These are phyloP conservation scores for Quadriops clusia DNA, from an alignment of 2,888 invertebrate genomes.

Conservation along the genomic window DNA sequence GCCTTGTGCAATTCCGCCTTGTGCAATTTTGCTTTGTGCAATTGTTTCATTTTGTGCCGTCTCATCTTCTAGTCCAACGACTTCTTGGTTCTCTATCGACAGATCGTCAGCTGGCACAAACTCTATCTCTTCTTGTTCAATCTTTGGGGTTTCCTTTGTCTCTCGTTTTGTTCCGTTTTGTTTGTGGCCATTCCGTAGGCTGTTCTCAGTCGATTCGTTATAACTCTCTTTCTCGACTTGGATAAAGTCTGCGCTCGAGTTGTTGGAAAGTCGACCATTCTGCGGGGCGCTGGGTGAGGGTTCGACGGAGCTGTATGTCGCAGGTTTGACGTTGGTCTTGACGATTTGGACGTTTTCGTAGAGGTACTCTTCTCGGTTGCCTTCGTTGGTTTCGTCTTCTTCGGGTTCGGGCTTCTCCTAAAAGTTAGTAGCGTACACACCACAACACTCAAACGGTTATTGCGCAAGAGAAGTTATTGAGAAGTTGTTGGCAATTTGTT, in stretches of 20 bases:
- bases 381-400: constrained; percentile 18
- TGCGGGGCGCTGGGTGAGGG: constrained; percentile 11
- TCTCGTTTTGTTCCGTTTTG: constrained; percentile 2
- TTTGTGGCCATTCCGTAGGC: background rate
- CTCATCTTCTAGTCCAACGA: too few relatives aligned
- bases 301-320: constrained; percentile 8
- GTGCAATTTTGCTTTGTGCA: constrained; percentile 9
- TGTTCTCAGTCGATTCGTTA: background rate
- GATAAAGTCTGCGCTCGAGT: constrained; percentile 23
- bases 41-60: too few relatives aligned
- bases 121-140: too few relatives aligned
- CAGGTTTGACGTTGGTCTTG: constrained; percentile 14
- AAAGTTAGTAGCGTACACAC: constrained; percentile 23
- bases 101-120: too few relatives aligned
- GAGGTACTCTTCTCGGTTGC: constrained; percentile 18
- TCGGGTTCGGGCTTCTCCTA: constrained; percentile 26
- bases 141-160: too few relatives aligned
- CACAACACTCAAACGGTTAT: constrained; percentile 3
- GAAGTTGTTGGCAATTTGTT: too few relatives aligned
- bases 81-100: too few relatives aligned
- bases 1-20: too few relatives aligned
- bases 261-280: constrained; percentile 11
- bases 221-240: constrained; percentile 23
- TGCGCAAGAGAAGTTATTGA: too few relatives aligned
- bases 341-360: constrained; percentile 24